Evolutionary conservation across 2,888 invertebrate genomes (phyloP).

Genomic region (Chamaedrilus cognettii): DNA sequence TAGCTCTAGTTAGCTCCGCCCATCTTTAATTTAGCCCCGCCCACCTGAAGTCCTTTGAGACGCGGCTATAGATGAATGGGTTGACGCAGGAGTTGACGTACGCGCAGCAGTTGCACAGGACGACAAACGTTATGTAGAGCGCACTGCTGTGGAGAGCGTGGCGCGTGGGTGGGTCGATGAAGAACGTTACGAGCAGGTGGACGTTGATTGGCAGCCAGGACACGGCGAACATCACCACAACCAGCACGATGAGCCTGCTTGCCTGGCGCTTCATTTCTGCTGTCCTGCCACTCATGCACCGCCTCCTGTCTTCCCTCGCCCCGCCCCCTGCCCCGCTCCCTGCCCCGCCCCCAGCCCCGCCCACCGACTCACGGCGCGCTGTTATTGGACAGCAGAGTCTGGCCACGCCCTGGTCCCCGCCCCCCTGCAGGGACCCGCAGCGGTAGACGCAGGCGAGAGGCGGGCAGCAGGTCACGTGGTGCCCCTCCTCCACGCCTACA

Average conservation of each 20-base stretch:
- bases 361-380: no score
- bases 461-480: not conserved
- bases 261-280: slow-evolving; percentile 30
- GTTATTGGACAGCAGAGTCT: no score
- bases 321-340: no score
- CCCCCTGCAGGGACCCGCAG: no score
- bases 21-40: no score
- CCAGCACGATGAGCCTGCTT: slow-evolving; percentile 36
- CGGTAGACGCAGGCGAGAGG: not conserved
- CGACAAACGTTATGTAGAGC: slow-evolving; percentile 29
- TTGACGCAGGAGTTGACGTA: slow-evolving; percentile 41
- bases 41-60: slow-evolving; percentile 40
- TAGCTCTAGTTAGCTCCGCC: no score
- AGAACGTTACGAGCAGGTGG: slow-evolving; percentile 38
- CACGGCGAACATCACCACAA: slow-evolving; percentile 41
- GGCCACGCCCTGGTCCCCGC: no score
- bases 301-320: not conserved
- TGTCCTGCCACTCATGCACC: not conserved
- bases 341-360: no score
- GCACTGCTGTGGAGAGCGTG: not conserved
- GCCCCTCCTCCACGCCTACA: not conserved
- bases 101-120: slow-evolving; percentile 37
- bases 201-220: slow-evolving; percentile 42
- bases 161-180: slow-evolving; percentile 25
- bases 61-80: slow-evolving; percentile 40